Percentiles rank a stretch among this genome's conserved stretches.
These are phyloP conservation scores for Biston betularia DNA, from an alignment of 2,888 invertebrate species.

Conservation along the genomic window DNA sequence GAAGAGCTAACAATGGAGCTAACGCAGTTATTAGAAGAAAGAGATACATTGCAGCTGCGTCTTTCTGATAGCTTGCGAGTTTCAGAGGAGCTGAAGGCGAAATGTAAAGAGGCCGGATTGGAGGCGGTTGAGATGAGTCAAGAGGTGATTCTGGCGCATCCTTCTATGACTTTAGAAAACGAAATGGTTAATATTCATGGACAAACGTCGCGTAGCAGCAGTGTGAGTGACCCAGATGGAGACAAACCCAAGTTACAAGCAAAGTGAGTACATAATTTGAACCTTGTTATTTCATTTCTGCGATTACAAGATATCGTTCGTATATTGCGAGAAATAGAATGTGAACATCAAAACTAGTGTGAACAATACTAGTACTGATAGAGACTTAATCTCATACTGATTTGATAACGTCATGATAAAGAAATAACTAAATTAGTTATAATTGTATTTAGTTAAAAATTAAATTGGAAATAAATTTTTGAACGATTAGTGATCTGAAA, in stretches of 20 bases:
- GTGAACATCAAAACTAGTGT: too few relatives aligned
- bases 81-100: slow-evolving; percentile 86
- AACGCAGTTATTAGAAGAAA: slow-evolving; percentile 92
- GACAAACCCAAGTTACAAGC: slow-evolving; percentile 80
- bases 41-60: slow-evolving; percentile 93
- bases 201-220: slow-evolving; percentile 74
- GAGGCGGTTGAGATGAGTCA: slow-evolving; percentile 62
- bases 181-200: slow-evolving; percentile 74
- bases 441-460: too few relatives aligned
- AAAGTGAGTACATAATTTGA: slow-evolving; percentile 66
- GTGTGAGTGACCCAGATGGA: slow-evolving; percentile 73
- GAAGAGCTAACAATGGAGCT: slow-evolving; percentile 95
- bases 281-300: background rate
- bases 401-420: background rate
- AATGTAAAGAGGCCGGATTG: slow-evolving; percentile 59
- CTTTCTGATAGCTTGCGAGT: slow-evolving; percentile 92
- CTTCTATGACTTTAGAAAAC: slow-evolving; percentile 64
- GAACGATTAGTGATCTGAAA: too few relatives aligned
- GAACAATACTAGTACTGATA: background rate
- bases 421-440: too few relatives aligned
- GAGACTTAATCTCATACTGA: background rate
- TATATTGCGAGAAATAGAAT: background rate
- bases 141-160: slow-evolving; percentile 64
- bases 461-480: too few relatives aligned
- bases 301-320: background rate